Conservation (phyloP, 2,113 vertebrate species). For the Sphyrna mokarran region DNA sequence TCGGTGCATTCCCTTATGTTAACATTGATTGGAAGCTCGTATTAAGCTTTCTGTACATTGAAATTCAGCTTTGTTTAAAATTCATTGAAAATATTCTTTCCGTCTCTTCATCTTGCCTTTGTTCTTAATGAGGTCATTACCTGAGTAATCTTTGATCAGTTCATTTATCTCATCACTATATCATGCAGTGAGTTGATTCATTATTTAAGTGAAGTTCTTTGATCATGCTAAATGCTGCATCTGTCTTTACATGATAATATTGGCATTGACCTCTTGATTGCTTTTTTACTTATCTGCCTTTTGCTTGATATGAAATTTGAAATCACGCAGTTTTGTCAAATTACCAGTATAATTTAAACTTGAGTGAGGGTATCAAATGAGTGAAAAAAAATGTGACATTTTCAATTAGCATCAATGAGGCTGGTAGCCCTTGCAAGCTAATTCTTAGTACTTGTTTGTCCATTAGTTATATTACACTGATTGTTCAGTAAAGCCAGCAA, state of each 20-base stretch:
- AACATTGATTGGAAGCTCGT: not conserved
- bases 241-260: conserved; percentile 2
- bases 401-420: not conserved
- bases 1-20: not conserved
- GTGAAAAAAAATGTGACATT: not conserved
- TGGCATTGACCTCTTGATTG: not conserved
- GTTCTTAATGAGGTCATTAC: conserved; percentile 10
- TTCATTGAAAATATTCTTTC: conserved; percentile 15
- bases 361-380: not conserved
- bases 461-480: not conserved
- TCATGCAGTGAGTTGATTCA: conserved; percentile 4
- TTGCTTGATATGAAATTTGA: conserved; percentile 13
- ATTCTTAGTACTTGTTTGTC: not conserved
- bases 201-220: conserved; percentile 19
- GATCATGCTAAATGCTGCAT: conserved; percentile 14
- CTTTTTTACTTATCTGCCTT: not conserved
- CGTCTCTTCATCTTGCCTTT: not conserved
- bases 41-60: not conserved
- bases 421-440: not conserved
- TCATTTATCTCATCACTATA: not conserved
- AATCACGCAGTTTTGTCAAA: not conserved
- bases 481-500: not conserved
- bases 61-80: not conserved
- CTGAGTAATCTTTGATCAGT: not conserved
- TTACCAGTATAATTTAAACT: conserved; percentile 12